Conservation (phyloP, 2,113 vertebrate genomes). For the Eulemur rufifrons region DNA sequence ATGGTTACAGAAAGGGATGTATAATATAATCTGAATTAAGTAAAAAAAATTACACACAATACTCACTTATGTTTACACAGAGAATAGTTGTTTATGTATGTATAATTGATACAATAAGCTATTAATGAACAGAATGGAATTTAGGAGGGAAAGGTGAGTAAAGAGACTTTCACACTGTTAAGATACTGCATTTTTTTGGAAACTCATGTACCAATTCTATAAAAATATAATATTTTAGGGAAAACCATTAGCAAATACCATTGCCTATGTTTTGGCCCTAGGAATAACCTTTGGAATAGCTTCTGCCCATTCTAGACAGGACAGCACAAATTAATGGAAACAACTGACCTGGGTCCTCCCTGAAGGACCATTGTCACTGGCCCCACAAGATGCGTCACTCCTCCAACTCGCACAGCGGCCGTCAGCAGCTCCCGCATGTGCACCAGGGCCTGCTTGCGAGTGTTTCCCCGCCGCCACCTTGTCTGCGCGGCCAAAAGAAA, state of each 20-base stretch:
- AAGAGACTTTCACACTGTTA: background rate
- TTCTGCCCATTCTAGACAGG: background rate
- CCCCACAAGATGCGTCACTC: constrained; percentile 96
- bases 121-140: background rate
- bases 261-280: background rate
- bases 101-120: background rate
- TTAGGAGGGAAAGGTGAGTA: background rate
- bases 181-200: background rate
- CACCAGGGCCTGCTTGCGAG: constrained; percentile 95
- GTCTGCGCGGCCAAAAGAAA: constrained; percentile 98
- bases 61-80: background rate
- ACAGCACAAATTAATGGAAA: background rate
- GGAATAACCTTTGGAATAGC: background rate
- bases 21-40: background rate
- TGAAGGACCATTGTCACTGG: constrained; percentile 98
- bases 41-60: background rate
- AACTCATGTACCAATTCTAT: background rate
- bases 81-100: background rate
- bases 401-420: constrained; percentile 95
- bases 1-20: background rate
- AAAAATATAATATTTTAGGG: constrained; percentile 15
- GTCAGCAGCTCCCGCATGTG: constrained; percentile 98
- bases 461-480: constrained; percentile 95
- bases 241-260: background rate
- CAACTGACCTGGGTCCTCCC: constrained; percentile 93